Evolutionary conservation across 2,888 invertebrate genomes (phyloP), one percentile per base, ranked within the genome.

Genomic region (Parelbella ahira): DNA sequence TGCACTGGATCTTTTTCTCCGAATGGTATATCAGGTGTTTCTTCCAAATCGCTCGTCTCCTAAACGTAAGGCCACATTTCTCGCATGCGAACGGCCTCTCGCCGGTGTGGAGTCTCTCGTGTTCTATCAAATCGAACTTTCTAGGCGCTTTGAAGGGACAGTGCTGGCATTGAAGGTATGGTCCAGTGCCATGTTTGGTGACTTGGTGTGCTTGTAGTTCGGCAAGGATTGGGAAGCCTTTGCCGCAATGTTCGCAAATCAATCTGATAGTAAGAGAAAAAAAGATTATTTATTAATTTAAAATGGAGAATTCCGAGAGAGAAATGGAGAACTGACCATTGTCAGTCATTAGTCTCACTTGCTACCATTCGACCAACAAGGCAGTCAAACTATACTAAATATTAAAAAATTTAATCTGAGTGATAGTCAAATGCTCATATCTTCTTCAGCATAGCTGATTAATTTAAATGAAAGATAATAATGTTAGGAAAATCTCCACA

Each of bases 41-140:
- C n/a, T 54, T 73, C 72, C 78, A 83, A 27, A 83, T 72, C 0
- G 69, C 73, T 37, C 65, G 58, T 41, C 83, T 58, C 0, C 81
- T 68, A 58, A 86, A 87, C 0, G 81, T 83, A 1, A 82, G 45
- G 0, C 84, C 84, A 9, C 87, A 87, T 44, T 78, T 73, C 0
- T 84, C 83, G 49, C 87, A 87, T 0, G 81, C 63, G 18, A 76
- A 86, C 0, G 87, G 87, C 10, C 86, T 46, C 44, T 86, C 86
- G 0, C 84, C 86, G 0, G 84, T 76, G 37, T 87, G 87, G 2
- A 81, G 34, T 4, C 86, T 45, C 12, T 70, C 63, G 47, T 87
- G 86, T 57, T 83, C 86, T 0, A 64, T 66, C 27, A 87, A 51
- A 12, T 69, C 71, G 9, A 67, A 50, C 13, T 63, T 68, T 20